Percentiles rank a stretch among this genome's conserved stretches.
Evolutionary conservation across 2,113 vertebrate species (phyloP).

Genomic region (Eulacestoma nigropectus): DNA sequence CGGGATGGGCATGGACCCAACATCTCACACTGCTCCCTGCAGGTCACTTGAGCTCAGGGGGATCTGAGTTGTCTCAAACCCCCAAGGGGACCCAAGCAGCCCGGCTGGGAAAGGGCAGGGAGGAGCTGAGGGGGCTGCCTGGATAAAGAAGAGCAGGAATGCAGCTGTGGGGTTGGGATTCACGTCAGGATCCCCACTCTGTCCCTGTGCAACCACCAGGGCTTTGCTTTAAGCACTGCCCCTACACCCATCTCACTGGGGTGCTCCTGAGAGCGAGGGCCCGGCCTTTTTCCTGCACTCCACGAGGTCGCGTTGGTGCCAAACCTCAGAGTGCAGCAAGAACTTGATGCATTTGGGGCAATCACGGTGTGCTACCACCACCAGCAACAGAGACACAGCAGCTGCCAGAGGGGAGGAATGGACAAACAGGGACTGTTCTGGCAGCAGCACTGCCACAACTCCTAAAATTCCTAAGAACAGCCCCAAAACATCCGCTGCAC

Average conservation of each 20-base stretch:
- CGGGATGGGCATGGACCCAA: rapidly evolving
- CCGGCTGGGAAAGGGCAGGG: neutral
- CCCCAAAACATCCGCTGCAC: rapidly evolving
- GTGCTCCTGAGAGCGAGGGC: rapidly evolving
- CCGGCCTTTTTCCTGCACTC: neutral
- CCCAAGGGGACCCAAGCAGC: neutral
- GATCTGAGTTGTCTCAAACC: neutral
- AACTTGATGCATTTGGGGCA: rapidly evolving
- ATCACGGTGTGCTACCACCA: neutral
- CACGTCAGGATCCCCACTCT: neutral
- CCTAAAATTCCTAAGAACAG: neutral
- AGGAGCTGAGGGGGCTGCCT: neutral
- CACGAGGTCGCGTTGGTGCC: rapidly evolving
- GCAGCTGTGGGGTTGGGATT: neutral
- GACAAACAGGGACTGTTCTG: rapidly evolving
- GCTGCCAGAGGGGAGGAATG: rapidly evolving
- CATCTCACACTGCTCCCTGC: neutral
- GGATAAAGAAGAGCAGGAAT: neutral
- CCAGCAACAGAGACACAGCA: neutral
- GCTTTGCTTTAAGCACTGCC: neutral
- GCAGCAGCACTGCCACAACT: neutral
- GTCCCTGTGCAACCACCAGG: neutral
- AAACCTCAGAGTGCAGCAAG: rapidly evolving
- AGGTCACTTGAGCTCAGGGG: neutral
- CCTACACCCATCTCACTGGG: neutral